Conservation (phyloP, 2,797 vertebrate genomes). For the Sciaenops ocellatus region DNA sequence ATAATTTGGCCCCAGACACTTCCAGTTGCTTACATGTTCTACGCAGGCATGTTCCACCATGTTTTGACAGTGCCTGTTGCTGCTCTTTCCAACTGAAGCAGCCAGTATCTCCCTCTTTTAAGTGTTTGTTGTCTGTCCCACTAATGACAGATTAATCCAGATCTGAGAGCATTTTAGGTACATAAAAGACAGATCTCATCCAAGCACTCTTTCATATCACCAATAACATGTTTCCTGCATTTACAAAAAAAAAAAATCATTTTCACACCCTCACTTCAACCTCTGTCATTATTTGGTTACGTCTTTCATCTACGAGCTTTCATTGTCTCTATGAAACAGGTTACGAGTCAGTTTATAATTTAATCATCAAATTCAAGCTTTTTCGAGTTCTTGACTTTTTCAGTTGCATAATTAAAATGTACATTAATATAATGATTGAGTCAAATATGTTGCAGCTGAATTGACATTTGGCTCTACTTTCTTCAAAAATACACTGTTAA, state of each 20-base stretch:
- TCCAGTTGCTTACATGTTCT: conserved; percentile 53
- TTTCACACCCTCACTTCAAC: conserved; percentile 33
- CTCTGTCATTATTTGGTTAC: conserved; percentile 47
- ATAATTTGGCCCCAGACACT: conserved; percentile 68
- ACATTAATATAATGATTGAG: conserved; percentile 1
- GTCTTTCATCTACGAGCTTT: conserved; percentile 32
- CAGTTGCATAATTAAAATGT: neutral
- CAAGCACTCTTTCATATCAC: conserved; percentile 62
- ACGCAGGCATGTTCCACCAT: conserved; percentile 71
- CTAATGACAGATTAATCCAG: conserved; percentile 80
- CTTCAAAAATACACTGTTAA: neutral
- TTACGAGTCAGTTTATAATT: neutral
- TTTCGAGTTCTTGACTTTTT: neutral
- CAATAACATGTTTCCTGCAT: conserved; percentile 56
- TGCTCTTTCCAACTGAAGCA: conserved; percentile 49
- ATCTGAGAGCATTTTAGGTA: conserved; percentile 65
- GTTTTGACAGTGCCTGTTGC: conserved; percentile 66
- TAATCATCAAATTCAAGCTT: neutral
- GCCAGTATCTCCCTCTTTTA: conserved; percentile 44
- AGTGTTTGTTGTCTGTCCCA: conserved; percentile 71
- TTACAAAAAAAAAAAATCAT: conserved; percentile 29
- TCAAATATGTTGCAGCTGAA: neutral
- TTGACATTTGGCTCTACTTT: neutral
- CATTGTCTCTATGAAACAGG: neutral
- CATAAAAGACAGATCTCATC: conserved; percentile 61